phyloP scores from a whole-genome alignment of 1,140 invertebrate genomes.

The Colletes latitarsis region DNA sequence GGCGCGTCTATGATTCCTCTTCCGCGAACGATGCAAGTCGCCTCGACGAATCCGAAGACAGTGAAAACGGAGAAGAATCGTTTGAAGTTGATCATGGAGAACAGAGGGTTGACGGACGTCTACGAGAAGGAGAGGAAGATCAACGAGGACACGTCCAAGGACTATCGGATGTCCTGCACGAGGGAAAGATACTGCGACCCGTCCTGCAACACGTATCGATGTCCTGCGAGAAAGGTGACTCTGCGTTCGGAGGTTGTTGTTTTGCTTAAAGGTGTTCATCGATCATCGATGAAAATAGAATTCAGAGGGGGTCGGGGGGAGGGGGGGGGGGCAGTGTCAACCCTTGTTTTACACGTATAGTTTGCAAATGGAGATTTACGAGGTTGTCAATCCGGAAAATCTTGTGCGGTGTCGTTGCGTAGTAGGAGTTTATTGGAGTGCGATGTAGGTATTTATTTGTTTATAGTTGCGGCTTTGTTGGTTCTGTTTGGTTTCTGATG shows the following conservation, averaged over 20 bases:
- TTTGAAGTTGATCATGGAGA: constrained; percentile 67
- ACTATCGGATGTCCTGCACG: constrained; percentile 13
- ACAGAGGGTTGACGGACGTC: constrained; percentile 33
- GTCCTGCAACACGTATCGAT: constrained; percentile 13
- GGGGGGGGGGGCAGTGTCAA: neutral
- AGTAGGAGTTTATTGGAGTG: no score
- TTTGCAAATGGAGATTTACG: no score
- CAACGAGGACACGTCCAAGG: constrained; percentile 1
- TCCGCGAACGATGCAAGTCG: constrained; percentile 57
- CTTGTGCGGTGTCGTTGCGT: no score
- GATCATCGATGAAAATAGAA: constrained; percentile 28
- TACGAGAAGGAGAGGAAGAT: constrained; percentile 66
- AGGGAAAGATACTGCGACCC: constrained; percentile 23
- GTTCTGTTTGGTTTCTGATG: no score
- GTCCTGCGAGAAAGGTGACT: constrained; percentile 54
- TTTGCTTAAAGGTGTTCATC: neutral
- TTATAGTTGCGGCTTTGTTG: no score
- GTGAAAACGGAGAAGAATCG: constrained; percentile 75
- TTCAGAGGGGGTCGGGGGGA: no score
- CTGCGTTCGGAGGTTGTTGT: no score
- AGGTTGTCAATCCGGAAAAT: no score
- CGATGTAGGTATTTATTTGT: no score
- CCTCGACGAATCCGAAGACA: constrained; percentile 63
- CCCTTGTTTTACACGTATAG: neutral
- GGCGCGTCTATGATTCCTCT: constrained; percentile 70